phyloP scores from a whole-genome alignment of 1,140 invertebrate species.

The Mya arenaria region DNA sequence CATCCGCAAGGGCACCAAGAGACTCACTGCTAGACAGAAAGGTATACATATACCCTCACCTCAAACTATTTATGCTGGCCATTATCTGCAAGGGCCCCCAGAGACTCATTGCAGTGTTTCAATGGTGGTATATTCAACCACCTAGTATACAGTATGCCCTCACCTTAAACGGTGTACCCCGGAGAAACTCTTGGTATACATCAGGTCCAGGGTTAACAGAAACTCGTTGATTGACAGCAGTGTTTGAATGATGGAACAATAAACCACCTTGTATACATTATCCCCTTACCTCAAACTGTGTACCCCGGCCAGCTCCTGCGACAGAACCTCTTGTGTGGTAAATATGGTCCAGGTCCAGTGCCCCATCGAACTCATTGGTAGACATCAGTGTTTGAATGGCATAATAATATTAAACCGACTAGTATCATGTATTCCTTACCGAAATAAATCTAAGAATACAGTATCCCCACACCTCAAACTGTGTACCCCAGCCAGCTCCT shows the following conservation, averaged over 20 bases:
- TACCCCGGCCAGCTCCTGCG: constrained; percentile 93
- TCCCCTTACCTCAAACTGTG: constrained; percentile 92
- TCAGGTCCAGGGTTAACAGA: constrained; percentile 97
- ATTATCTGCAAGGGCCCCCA: too few species aligned
- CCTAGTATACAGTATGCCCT: too few species aligned
- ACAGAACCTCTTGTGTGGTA: constrained; percentile 96
- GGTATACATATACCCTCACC: too few species aligned
- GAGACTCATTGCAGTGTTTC: neutral
- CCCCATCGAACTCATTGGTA: constrained; percentile 98
- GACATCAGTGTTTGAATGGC: constrained; percentile 96
- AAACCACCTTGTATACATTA: too few species aligned
- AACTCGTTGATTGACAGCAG: constrained; percentile 97
- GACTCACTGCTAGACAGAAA: too few species aligned
- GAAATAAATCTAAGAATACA: too few species aligned
- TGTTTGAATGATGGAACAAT: constrained; percentile 97
- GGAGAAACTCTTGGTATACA: constrained; percentile 95
- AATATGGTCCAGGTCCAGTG: constrained; percentile 97
- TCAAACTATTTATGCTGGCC: too few species aligned
- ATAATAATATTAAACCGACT: too few species aligned
- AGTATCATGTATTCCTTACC: too few species aligned
- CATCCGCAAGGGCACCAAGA: too few species aligned
- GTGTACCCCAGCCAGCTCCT: constrained; percentile 94
- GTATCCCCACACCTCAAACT: constrained; percentile 91
- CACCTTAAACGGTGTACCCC: constrained; percentile 95
- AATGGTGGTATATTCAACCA: too few species aligned